A percentile compares a stretch with the other conserved stretches of the same genome.
These are phyloP conservation scores for Drosophila neutralis DNA, from an alignment of 2,888 invertebrate species.

Conservation along the genomic window DNA sequence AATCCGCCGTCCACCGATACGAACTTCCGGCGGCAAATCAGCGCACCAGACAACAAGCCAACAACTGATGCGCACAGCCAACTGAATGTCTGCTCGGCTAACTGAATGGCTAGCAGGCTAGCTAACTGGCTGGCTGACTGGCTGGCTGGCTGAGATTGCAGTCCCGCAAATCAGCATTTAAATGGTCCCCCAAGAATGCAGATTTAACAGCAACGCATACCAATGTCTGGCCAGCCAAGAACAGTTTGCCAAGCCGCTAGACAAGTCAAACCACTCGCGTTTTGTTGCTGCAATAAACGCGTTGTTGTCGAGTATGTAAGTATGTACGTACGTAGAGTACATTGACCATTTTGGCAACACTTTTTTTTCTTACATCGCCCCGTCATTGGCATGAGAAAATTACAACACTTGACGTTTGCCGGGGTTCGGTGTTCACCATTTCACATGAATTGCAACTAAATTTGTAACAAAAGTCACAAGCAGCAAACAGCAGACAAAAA, in stretches of 20 bases:
- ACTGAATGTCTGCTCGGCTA: conserved; percentile 16
- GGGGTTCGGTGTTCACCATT: conserved; percentile 36
- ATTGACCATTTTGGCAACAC: conserved; percentile 75
- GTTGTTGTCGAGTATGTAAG: not conserved
- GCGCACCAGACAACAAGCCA: conserved; percentile 68
- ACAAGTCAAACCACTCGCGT: conserved; percentile 73
- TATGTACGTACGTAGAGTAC: conserved; percentile 54
- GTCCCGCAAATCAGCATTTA: conserved; percentile 60
- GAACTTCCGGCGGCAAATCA: conserved; percentile 79
- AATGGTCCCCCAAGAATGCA: conserved; percentile 74
- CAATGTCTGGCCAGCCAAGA: conserved; percentile 56
- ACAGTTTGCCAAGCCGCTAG: conserved; percentile 56
- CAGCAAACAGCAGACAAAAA: conserved; percentile 32
- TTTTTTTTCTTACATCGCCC: conserved; percentile 36
- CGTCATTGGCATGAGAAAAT: conserved; percentile 67
- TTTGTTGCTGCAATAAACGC: conserved; percentile 19
- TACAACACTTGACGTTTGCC: conserved; percentile 62
- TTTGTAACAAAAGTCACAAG: conserved; percentile 67
- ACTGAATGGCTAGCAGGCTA: not conserved
- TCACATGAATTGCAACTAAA: conserved; percentile 77
- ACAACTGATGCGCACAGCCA: conserved; percentile 68
- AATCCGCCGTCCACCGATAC: conserved; percentile 30
- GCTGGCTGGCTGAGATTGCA: conserved; percentile 35
- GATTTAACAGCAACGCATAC: conserved; percentile 76
- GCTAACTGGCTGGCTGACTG: not conserved